A percentile compares a stretch with the other conserved stretches of the same genome.
phyloP scores from a whole-genome alignment of 2,888 invertebrate species.

The Catonia carolina region DNA sequence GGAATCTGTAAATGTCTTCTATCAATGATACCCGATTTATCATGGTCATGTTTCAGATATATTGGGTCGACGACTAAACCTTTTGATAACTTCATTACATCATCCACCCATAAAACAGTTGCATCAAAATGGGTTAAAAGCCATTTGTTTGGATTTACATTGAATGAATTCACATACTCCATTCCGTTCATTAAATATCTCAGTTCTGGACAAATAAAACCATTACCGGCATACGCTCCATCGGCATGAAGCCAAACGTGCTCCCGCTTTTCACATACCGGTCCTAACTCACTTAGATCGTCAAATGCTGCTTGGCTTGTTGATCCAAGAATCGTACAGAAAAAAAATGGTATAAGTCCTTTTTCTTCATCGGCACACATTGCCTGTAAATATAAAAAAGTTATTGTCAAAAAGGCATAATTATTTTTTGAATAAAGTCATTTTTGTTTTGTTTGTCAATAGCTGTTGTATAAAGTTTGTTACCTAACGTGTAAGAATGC shows the following conservation, averaged over 20 bases:
- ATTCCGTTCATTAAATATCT: conserved; percentile 56
- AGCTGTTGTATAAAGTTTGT: too few species aligned
- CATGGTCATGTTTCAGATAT: conserved; percentile 74
- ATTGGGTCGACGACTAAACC: conserved; percentile 87
- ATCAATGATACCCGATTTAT: conserved; percentile 55
- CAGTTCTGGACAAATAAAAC: conserved; percentile 80
- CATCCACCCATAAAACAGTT: conserved; percentile 75
- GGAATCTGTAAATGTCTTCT: conserved; percentile 84
- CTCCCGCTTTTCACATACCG: conserved; percentile 51
- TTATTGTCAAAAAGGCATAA: too few species aligned
- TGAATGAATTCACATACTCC: conserved; percentile 76
- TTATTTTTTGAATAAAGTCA: background rate
- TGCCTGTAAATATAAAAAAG: conserved; percentile 40
- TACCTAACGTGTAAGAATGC: too few species aligned
- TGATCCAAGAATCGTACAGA: conserved; percentile 74
- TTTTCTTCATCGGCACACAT: conserved; percentile 64
- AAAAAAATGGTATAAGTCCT: conserved; percentile 76
- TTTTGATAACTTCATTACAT: conserved; percentile 69
- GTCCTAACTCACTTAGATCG: conserved; percentile 68
- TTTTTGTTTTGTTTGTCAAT: background rate
- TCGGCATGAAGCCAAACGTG: conserved; percentile 83
- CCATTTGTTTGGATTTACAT: conserved; percentile 85
- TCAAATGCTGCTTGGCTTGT: conserved; percentile 81
- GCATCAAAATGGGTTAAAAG: conserved; percentile 79
- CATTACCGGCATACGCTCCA: conserved; percentile 80